Conservation (phyloP, 1,140 invertebrate genomes). For the Araneus ventricosus region DNA sequence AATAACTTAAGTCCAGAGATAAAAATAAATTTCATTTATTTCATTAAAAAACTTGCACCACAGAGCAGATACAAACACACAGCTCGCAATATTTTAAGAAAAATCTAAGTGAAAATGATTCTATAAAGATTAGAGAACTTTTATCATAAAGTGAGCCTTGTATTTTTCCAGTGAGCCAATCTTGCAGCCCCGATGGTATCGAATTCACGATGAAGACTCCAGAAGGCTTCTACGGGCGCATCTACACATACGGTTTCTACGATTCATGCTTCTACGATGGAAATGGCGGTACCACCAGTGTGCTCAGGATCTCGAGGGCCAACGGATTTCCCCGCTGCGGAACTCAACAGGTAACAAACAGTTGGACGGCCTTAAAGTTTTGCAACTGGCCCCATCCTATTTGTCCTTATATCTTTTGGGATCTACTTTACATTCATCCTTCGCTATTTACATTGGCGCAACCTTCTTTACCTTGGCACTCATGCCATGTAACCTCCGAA, state of each 20-base stretch:
- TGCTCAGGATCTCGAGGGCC: constrained; percentile 90
- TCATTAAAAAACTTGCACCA: too few species aligned
- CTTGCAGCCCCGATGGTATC: constrained; percentile 95
- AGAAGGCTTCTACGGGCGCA: constrained; percentile 92
- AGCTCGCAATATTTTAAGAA: constrained; percentile 67
- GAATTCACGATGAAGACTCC: constrained; percentile 93
- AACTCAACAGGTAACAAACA: constrained; percentile 83
- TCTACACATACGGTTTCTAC: constrained; percentile 95
- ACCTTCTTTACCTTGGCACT: too few species aligned
- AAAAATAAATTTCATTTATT: too few species aligned
- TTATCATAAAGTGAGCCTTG: not conserved
- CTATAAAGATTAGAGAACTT: constrained; percentile 80
- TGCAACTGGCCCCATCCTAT: too few species aligned
- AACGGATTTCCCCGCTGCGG: constrained; percentile 95
- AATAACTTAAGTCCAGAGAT: too few species aligned
- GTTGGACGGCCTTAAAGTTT: not conserved
- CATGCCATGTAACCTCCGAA: too few species aligned
- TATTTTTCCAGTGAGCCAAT: constrained; percentile 84
- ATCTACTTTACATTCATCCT: too few species aligned
- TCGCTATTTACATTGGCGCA: too few species aligned
- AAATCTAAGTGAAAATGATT: constrained; percentile 80
- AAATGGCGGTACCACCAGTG: constrained; percentile 90
- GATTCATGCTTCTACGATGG: constrained; percentile 94
- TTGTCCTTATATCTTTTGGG: too few species aligned
- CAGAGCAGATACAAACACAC: not conserved